Percentiles rank a stretch among this genome's conserved stretches.
phyloP scores from a whole-genome alignment of 2,113 vertebrate genomes.

The Menidia beryllina region DNA sequence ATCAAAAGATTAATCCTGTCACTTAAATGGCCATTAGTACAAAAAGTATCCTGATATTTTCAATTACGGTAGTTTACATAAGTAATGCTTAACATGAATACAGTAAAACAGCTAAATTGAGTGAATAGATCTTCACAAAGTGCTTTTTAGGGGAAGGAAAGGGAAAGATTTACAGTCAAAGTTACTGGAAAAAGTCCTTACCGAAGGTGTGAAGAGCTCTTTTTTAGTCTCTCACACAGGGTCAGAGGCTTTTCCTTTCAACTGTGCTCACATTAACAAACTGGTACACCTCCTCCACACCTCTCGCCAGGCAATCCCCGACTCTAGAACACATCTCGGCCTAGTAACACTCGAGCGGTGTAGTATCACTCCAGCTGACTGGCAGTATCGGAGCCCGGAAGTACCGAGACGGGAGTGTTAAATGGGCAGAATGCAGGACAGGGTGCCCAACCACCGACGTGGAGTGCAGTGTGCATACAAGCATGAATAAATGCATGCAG shows the following conservation, averaged over 20 bases:
- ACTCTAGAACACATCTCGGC: slow-evolving; percentile 51
- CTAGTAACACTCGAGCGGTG: slow-evolving; percentile 64
- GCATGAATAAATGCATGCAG: slow-evolving; percentile 11
- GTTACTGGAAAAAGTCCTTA: slow-evolving; percentile 18
- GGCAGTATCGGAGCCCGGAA: slow-evolving; percentile 57
- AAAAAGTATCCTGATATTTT: background rate
- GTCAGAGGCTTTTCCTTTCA: slow-evolving; percentile 39
- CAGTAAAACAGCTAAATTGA: background rate
- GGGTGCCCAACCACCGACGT: slow-evolving; percentile 20
- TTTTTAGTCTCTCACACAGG: slow-evolving; percentile 38
- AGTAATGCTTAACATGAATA: slow-evolving; percentile 1
- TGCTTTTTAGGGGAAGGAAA: slow-evolving; percentile 10
- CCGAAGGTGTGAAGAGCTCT: slow-evolving; percentile 28
- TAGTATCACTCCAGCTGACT: slow-evolving; percentile 69
- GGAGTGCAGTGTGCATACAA: background rate
- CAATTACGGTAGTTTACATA: background rate
- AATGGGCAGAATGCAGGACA: slow-evolving; percentile 46
- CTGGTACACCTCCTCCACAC: slow-evolving; percentile 46
- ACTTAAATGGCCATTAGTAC: background rate
- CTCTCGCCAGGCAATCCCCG: slow-evolving; percentile 38
- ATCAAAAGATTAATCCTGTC: background rate
- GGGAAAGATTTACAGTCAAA: slow-evolving; percentile 16
- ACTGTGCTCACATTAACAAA: slow-evolving; percentile 50
- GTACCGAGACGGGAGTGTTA: slow-evolving; percentile 40
- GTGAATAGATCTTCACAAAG: slow-evolving; percentile 11